A percentile compares a stretch with the other conserved stretches of the same genome.
Evolutionary conservation across 2,888 invertebrate genomes (phyloP).

Genomic region (Digitonthophagus gazella): DNA sequence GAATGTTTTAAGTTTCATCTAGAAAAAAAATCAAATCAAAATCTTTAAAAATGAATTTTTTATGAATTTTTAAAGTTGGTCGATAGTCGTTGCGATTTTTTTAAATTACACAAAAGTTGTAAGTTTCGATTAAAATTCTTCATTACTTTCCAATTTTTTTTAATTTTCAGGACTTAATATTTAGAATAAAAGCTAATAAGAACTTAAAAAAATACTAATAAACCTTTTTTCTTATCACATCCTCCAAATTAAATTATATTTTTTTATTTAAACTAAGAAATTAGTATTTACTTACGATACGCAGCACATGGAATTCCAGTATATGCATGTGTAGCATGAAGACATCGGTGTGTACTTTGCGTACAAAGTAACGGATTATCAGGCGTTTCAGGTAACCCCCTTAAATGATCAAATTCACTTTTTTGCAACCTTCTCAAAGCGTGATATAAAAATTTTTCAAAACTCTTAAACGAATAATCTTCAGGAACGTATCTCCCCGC

Average conservation of each 20-base stretch:
- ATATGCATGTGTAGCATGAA: slow-evolving; percentile 88
- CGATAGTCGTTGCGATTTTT: too few species aligned
- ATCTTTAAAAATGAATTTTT: too few species aligned
- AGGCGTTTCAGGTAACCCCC: slow-evolving; percentile 47
- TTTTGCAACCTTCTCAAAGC: slow-evolving; percentile 76
- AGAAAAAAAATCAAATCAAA: too few species aligned
- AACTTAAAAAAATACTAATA: too few species aligned
- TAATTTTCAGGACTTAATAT: too few species aligned
- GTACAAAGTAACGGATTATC: slow-evolving; percentile 82
- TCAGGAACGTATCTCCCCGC: slow-evolving; percentile 63
- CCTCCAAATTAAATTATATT: not conserved
- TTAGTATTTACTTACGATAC: slow-evolving; percentile 66
- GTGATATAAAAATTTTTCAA: slow-evolving; percentile 87
- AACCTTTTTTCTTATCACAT: too few species aligned
- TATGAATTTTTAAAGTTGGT: too few species aligned
- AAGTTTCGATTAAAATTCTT: too few species aligned
- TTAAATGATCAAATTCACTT: slow-evolving; percentile 63
- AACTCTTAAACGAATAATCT: slow-evolving; percentile 71
- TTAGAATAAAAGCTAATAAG: too few species aligned
- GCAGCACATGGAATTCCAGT: slow-evolving; percentile 86
- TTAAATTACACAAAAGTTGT: too few species aligned
- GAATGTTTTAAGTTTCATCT: too few species aligned
- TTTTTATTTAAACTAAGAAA: not conserved
- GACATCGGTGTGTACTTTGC: slow-evolving; percentile 83
- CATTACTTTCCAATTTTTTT: too few species aligned